Base-by-base conservation (phyloP, 2,888 invertebrate genomes). In the Leptodirus hochenwartii region DNA sequence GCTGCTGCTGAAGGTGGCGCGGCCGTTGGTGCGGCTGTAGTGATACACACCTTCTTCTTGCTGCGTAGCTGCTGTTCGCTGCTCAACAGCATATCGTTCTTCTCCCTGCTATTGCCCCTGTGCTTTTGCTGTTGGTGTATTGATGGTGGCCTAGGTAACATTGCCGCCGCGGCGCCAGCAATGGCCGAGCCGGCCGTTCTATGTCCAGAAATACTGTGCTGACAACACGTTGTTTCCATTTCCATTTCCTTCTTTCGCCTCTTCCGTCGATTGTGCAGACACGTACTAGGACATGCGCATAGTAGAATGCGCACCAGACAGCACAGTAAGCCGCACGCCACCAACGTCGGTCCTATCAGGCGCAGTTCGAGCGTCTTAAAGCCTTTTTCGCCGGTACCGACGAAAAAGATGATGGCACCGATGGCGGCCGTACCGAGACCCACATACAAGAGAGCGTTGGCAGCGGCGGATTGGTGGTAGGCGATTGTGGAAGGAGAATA, bases 301-400 rank as follows among this genome's bases (percentile, higher is more conserved):
- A 85, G 69, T 50, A 77, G 61, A 47, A 85, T 77, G 44, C 85
- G 72, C 46, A 85, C 64, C 47, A 84, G 60, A 59, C 82, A 82
- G 59, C 81, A 81, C 41, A 79, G 64, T 45, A 82, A 65, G 43
- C 85, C 85, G 44, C 79, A 66, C 47, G 67, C 71, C 50, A 49
- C 43, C 34, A 56, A 40, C 37, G 80, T 76, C 37, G 85, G 85
- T 38, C 87, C 87, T 56, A 85, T 81, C 47, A 85, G 66, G 44
- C 82, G 70, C 43, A 87, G 62, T 51, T 82, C 84, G 39, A 79
- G 70, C 40, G 85, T 84, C 58, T 73, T 81, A 69, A 77, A 84
- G 58, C 73, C 67, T 59, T 84, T 82, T 61, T 85, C 85, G 47
- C 85, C 85, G 40, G 84, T 81, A 43, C 84, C 85, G 40, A 85